Percentiles rank a stretch among this genome's conserved stretches.
Conservation (phyloP, 2,113 vertebrate species). For the Oncorhynchus gorbuscha region DNA sequence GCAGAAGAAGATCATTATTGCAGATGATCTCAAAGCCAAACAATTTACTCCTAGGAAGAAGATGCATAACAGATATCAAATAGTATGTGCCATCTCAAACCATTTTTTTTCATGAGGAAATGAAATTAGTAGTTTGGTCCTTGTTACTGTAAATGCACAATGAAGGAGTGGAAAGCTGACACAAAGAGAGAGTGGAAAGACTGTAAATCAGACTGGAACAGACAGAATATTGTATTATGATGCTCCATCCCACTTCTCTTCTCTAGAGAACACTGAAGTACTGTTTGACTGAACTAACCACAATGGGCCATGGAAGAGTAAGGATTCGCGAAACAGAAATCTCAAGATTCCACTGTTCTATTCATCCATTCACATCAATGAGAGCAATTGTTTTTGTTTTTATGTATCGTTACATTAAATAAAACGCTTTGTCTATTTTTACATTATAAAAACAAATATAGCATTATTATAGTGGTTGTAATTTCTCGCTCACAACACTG, state of each 20-base stretch:
- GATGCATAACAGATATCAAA: background rate
- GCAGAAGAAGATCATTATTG: background rate
- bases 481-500: background rate
- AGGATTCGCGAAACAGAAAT: slow-evolving; percentile 55
- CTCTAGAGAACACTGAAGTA: slow-evolving; percentile 68
- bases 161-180: slow-evolving; percentile 59
- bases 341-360: slow-evolving; percentile 65
- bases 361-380: slow-evolving; percentile 66
- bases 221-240: slow-evolving; percentile 70
- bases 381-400: slow-evolving; percentile 60
- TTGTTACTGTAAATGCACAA: slow-evolving; percentile 62
- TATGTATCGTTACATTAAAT: slow-evolving; percentile 42
- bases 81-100: background rate
- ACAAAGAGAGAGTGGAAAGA: slow-evolving; percentile 62
- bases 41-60: background rate
- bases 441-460: background rate
- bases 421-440: slow-evolving; percentile 57
- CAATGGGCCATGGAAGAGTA: slow-evolving; percentile 60
- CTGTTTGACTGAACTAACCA: slow-evolving; percentile 55
- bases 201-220: slow-evolving; percentile 64
- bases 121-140: slow-evolving; percentile 36
- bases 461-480: background rate
- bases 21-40: background rate
- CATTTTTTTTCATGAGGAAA: slow-evolving; percentile 20
- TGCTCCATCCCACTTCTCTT: slow-evolving; percentile 68